A percentile compares a stretch with the other conserved stretches of the same genome.
These are phyloP conservation scores for Caenorhabditis plicata DNA, from an alignment of 2,888 invertebrate genomes.

Conservation along the genomic window DNA sequence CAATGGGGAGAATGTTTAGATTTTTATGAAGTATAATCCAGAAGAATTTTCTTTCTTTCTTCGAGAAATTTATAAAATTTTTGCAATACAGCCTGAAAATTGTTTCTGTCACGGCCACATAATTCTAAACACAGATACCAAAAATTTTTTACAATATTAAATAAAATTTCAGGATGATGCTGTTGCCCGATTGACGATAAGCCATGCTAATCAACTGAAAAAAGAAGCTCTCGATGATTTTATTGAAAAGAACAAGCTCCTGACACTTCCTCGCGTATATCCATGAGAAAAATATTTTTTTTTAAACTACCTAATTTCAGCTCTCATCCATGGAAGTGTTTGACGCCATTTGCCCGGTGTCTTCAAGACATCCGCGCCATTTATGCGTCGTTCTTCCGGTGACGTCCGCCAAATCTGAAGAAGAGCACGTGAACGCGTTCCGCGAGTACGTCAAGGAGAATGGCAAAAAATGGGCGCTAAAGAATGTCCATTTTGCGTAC, in stretches of 20 bases:
- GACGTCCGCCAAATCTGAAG: slow-evolving; percentile 28
- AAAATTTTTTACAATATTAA: too few relatives aligned
- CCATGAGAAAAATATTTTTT: background rate
- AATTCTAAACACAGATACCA: too few relatives aligned
- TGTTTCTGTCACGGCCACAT: too few relatives aligned
- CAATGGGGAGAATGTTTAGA: too few relatives aligned
- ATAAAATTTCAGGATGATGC: slow-evolving; percentile 47
- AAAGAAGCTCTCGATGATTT: slow-evolving; percentile 64
- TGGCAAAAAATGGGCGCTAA: slow-evolving; percentile 14
- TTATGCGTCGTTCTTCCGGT: slow-evolving; percentile 59
- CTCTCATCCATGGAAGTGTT: slow-evolving; percentile 67
- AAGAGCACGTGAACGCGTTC: slow-evolving; percentile 42
- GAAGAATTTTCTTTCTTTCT: background rate
- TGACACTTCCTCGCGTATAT: slow-evolving; percentile 66
- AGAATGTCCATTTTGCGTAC: slow-evolving; percentile 43
- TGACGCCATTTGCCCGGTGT: slow-evolving; percentile 68
- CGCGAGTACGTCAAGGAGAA: slow-evolving; percentile 40
- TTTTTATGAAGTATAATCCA: background rate
- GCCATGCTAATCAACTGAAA: slow-evolving; percentile 45
- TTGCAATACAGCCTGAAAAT: too few relatives aligned
- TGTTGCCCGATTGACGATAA: slow-evolving; percentile 46
- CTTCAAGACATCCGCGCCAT: slow-evolving; percentile 48
- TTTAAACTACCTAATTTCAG: slow-evolving; percentile 24
- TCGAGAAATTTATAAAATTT: too few relatives aligned
- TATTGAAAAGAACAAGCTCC: slow-evolving; percentile 66